phyloP scores from a whole-genome alignment of 1,140 invertebrate species.

The Ceratina calcarata region DNA sequence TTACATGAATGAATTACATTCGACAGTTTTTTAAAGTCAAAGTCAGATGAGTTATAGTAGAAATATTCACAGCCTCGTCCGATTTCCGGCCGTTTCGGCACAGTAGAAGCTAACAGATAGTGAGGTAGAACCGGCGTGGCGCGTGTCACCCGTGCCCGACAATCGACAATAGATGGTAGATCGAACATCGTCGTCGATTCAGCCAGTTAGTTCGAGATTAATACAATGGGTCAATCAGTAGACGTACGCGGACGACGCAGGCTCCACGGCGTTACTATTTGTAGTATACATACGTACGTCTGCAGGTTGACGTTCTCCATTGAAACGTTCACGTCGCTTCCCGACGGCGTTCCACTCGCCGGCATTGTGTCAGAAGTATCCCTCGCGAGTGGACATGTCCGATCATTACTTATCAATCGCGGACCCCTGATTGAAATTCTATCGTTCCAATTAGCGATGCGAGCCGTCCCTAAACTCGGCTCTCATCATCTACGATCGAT shows the following conservation, averaged over 20 bases:
- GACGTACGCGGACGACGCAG: not conserved
- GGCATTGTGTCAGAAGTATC: conserved; percentile 50
- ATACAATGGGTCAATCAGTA: conserved; percentile 65
- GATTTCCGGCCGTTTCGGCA: not conserved
- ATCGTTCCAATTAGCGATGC: conserved; percentile 48
- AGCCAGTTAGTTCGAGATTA: conserved; percentile 53
- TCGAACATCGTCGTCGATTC: conserved; percentile 60
- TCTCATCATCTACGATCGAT: not conserved
- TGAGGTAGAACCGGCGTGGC: not conserved
- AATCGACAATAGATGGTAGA: conserved; percentile 23
- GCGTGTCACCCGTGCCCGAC: not conserved
- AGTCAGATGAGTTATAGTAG: no score
- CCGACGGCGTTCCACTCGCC: not conserved
- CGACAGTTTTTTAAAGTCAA: no score
- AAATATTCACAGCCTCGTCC: not conserved
- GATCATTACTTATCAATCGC: conserved; percentile 16
- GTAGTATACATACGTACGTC: not conserved
- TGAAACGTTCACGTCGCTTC: not conserved
- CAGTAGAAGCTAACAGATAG: not conserved
- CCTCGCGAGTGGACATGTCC: conserved; percentile 11
- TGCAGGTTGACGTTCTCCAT: not conserved
- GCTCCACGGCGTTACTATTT: conserved; percentile 23
- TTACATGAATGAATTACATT: no score
- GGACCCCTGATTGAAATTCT: conserved; percentile 42
- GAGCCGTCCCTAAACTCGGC: not conserved